Percentiles rank a stretch among this genome's conserved stretches.
These are phyloP conservation scores for Lasioglossum calceatum DNA, from an alignment of 2,888 invertebrate genomes.

Conservation along the genomic window DNA sequence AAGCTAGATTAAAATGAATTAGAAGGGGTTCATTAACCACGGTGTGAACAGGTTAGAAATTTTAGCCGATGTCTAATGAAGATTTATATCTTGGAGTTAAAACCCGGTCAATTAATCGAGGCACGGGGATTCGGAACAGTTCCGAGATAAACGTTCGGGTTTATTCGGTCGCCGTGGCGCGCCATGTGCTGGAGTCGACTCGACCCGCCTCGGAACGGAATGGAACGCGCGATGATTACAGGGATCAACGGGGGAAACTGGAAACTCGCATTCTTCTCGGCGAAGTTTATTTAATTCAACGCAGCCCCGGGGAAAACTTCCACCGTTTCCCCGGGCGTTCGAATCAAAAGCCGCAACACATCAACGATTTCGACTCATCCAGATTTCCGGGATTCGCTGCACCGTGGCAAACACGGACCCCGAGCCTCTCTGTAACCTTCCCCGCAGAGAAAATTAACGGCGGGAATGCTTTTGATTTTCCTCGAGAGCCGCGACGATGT, in stretches of 20 bases:
- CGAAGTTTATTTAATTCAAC: slow-evolving; percentile 25
- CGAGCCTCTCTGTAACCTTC: neutral
- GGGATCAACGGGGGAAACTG: neutral
- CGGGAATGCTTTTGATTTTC: slow-evolving; percentile 36
- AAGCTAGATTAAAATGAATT: slow-evolving; percentile 18
- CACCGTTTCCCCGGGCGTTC: neutral
- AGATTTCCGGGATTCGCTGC: slow-evolving; percentile 22
- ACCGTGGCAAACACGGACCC: neutral
- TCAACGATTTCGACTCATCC: slow-evolving; percentile 10
- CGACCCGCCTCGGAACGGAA: neutral
- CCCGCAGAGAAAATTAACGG: slow-evolving; percentile 29
- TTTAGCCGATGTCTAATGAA: slow-evolving; percentile 47
- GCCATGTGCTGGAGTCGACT: slow-evolving; percentile 4
- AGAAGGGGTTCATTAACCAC: slow-evolving; percentile 33
- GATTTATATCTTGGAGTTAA: slow-evolving; percentile 45
- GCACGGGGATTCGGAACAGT: slow-evolving; percentile 29
- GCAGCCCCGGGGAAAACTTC: neutral
- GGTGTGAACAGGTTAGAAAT: slow-evolving; percentile 41
- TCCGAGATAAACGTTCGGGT: slow-evolving; percentile 43
- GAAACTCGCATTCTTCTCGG: slow-evolving; percentile 12
- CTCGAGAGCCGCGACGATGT: neutral
- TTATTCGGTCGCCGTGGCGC: neutral
- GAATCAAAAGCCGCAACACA: slow-evolving; percentile 8
- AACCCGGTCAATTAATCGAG: slow-evolving; percentile 51
- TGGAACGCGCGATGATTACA: slow-evolving; percentile 31